Evolutionary conservation across 2,113 vertebrate species (phyloP), one percentile per base, ranked within the genome.

Genomic region (Antigone vipio): DNA sequence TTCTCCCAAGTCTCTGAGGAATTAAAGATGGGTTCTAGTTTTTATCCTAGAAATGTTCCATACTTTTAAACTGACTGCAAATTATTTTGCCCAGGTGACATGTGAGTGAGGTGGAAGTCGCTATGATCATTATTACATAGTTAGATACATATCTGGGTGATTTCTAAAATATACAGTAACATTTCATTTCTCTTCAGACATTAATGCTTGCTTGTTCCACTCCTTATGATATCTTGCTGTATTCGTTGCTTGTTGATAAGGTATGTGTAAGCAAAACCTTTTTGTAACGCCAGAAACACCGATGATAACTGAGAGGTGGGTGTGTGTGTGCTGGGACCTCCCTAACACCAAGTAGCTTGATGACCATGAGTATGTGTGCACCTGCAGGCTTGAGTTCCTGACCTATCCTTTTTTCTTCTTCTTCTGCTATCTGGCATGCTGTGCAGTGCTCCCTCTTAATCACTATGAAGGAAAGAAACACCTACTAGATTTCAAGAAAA

Each of bases 381-480:
- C 34, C 64, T 95, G 71, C 92, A 90, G 68, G 86, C 93, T 89
- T 93, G 35, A 66, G 63, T 95, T 96, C 73, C 88, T 97, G 95
- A 96, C 95, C 93, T 96, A 67, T 96, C 90, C 95, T 97, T 97
- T 97, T 94, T 94, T 92, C 68, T 93, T 93, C 95, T 96, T 67
- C 92, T 93, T 44, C 90, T 96, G 93, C 95, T 95, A 7, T 95
- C 91, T 96, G 92, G 84, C 94, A 91, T 97, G 95, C 95, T 96
- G 66, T 95, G 91, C 96, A 92, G 94, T 97, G 91, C 97, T 95
- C 73, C 97, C 92, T 96, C 93, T 96, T 95, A 97, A 95, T 95
- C 97, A 93, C 96, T 96, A 64, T 97, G 98, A 99, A 98, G 98
- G 98, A 97, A 82, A 96, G 96, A 83, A 96, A 97, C 88, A 98